phyloP scores from a whole-genome alignment of 2,797 vertebrate genomes.

The Crenuchus spilurus region DNA sequence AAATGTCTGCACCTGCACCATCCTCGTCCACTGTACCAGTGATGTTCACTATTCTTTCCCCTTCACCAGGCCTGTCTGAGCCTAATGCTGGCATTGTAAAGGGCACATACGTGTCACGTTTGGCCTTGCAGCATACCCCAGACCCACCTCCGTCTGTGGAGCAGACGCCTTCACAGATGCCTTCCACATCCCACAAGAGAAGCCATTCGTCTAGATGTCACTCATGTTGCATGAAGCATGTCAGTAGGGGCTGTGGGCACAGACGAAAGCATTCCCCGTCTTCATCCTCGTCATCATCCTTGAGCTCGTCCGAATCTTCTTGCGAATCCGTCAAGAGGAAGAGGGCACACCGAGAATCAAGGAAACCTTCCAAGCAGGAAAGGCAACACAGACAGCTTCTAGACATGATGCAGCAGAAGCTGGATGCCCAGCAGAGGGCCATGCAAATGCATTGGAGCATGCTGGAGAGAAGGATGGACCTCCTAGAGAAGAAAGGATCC shows the following conservation, averaged over 20 bases:
- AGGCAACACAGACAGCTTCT: constrained; percentile 42
- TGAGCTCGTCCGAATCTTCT: constrained; percentile 51
- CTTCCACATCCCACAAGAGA: constrained; percentile 47
- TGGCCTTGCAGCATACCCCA: constrained; percentile 47
- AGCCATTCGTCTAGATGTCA: constrained; percentile 38
- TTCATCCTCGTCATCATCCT: constrained; percentile 45
- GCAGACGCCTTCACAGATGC: constrained; percentile 1
- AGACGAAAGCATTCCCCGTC: constrained; percentile 43
- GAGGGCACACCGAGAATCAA: constrained; percentile 27
- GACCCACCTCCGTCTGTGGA: constrained; percentile 28
- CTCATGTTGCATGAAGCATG: constrained; percentile 34
- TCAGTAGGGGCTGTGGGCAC: constrained; percentile 37
- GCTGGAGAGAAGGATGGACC: constrained; percentile 53
- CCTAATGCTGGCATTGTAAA: constrained; percentile 33
- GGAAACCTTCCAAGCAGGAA: constrained; percentile 1
- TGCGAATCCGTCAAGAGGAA: constrained; percentile 34
- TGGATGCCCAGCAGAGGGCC: constrained; percentile 57
- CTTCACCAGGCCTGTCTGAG: constrained; percentile 43
- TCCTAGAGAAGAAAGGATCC: constrained; percentile 49
- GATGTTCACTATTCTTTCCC: constrained; percentile 60
- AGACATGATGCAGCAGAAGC: constrained; percentile 56
- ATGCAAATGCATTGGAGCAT: constrained; percentile 56
- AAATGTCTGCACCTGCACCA: constrained; percentile 24
- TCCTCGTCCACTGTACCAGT: constrained; percentile 54
- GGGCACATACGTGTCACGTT: constrained; percentile 35